Percentiles rank a stretch among this genome's conserved stretches.
phyloP scores from a whole-genome alignment of 1,140 invertebrate species.

The Leptoteleia sp. region DNA sequence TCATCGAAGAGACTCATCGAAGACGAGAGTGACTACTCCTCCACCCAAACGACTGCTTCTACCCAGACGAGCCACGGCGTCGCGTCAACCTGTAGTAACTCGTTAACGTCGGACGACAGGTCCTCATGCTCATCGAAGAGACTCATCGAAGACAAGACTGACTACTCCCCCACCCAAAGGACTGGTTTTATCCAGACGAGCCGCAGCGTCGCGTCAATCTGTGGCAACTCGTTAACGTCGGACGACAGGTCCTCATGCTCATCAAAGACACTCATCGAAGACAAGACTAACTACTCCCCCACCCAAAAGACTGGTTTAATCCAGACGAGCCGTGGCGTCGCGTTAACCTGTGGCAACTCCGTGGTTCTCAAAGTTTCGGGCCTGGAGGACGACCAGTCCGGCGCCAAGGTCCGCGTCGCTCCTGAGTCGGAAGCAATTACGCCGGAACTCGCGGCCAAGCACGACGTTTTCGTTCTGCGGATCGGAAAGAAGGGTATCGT shows the following conservation, averaged over 20 bases:
- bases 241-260: too few species aligned
- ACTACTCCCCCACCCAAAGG: not conserved
- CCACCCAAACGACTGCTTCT: too few species aligned
- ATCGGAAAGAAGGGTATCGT: constrained; percentile 79
- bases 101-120: too few species aligned
- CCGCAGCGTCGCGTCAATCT: constrained; percentile 62
- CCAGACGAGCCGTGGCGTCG: constrained; percentile 65
- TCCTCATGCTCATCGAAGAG: too few species aligned
- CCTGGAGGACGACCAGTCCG: constrained; percentile 3
- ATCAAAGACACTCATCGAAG: too few species aligned
- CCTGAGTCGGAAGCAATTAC: constrained; percentile 50
- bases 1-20: too few species aligned
- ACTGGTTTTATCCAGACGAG: constrained; percentile 66
- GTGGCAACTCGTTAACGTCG: too few species aligned
- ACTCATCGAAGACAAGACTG: too few species aligned
- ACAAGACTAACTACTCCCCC: not conserved
- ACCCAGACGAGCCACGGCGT: too few species aligned
- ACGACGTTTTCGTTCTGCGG: constrained; percentile 77
- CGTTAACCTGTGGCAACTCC: constrained; percentile 72
- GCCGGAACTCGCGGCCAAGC: constrained; percentile 41
- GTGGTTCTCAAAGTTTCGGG: constrained; percentile 78
- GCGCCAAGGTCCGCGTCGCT: constrained; percentile 69
- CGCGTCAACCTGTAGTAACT: too few species aligned
- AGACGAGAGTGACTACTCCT: too few species aligned
- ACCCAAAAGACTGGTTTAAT: constrained; percentile 36